Conservation (phyloP, 2,113 vertebrate species). For the Alaudala cheleensis region DNA sequence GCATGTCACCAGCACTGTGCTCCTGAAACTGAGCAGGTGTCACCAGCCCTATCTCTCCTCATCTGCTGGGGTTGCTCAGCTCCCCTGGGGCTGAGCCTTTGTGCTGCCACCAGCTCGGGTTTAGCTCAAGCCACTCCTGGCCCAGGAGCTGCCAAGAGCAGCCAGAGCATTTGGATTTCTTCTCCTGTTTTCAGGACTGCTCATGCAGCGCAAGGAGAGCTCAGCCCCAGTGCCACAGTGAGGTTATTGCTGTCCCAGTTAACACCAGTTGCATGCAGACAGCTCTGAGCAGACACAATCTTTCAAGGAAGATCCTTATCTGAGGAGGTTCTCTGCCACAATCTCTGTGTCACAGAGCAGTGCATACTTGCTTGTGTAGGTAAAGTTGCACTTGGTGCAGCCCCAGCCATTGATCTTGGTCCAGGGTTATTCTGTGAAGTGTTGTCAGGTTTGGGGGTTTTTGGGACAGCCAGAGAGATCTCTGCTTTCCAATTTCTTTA, state of each 20-base stretch:
- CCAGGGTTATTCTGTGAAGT: background rate
- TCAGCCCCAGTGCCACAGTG: background rate
- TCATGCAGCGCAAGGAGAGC: background rate
- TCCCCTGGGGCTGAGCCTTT: background rate
- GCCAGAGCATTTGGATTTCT: background rate
- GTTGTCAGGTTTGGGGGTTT: background rate
- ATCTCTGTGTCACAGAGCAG: background rate
- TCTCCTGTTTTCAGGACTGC: background rate
- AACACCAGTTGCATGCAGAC: background rate
- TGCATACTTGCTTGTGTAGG: background rate
- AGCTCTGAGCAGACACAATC: background rate
- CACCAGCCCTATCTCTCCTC: conserved; percentile 1
- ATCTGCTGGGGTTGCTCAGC: background rate
- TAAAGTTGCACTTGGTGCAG: background rate
- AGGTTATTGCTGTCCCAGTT: background rate
- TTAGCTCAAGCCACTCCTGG: background rate
- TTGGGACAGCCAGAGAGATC: background rate
- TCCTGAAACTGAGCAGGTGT: background rate
- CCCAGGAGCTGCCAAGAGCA: background rate
- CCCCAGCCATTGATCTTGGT: background rate
- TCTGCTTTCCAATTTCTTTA: background rate
- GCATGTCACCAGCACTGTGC: background rate
- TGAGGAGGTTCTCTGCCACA: background rate
- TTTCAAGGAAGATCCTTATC: conserved; percentile 26
- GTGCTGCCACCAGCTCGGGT: background rate